phyloP scores from a whole-genome alignment of 2,888 invertebrate genomes.

The Campoletis raptor region DNA sequence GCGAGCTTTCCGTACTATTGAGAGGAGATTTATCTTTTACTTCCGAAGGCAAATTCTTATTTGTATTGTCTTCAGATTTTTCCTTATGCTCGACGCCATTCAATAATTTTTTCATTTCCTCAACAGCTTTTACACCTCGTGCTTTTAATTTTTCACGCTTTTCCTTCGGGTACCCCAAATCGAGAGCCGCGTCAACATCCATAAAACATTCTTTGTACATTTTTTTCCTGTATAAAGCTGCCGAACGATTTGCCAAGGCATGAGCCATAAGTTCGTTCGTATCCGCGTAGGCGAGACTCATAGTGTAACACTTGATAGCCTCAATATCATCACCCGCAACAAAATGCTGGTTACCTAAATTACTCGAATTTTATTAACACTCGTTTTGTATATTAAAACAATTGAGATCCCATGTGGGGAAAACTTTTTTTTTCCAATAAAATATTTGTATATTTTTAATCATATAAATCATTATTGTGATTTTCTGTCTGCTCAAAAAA shows the following conservation, averaged over 20 bases:
- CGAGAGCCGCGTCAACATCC: slow-evolving; percentile 81
- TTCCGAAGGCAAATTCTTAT: slow-evolving; percentile 33
- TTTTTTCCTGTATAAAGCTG: slow-evolving; percentile 81
- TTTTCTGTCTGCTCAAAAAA: not conserved
- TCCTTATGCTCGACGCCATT: slow-evolving; percentile 51
- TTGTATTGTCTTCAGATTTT: slow-evolving; percentile 32
- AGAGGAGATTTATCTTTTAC: slow-evolving; percentile 47
- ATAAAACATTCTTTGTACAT: slow-evolving; percentile 81
- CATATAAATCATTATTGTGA: too few relatives aligned
- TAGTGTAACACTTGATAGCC: slow-evolving; percentile 82
- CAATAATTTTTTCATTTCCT: slow-evolving; percentile 73
- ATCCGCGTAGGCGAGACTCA: slow-evolving; percentile 81
- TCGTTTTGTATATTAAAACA: not conserved
- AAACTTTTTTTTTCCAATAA: not conserved
- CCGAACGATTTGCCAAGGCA: slow-evolving; percentile 83
- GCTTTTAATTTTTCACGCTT: slow-evolving; percentile 80
- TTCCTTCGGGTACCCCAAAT: slow-evolving; percentile 80
- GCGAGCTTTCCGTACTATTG: slow-evolving; percentile 24
- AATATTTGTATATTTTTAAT: not conserved
- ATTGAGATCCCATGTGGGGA: not conserved
- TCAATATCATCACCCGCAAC: slow-evolving; percentile 81
- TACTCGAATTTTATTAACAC: slow-evolving; percentile 8
- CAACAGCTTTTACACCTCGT: slow-evolving; percentile 79
- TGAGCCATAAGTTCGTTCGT: slow-evolving; percentile 79
- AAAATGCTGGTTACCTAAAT: slow-evolving; percentile 81